Evolutionary conservation across 2,797 vertebrate species (phyloP).

Genomic region (Lithobates pipiens): DNA sequence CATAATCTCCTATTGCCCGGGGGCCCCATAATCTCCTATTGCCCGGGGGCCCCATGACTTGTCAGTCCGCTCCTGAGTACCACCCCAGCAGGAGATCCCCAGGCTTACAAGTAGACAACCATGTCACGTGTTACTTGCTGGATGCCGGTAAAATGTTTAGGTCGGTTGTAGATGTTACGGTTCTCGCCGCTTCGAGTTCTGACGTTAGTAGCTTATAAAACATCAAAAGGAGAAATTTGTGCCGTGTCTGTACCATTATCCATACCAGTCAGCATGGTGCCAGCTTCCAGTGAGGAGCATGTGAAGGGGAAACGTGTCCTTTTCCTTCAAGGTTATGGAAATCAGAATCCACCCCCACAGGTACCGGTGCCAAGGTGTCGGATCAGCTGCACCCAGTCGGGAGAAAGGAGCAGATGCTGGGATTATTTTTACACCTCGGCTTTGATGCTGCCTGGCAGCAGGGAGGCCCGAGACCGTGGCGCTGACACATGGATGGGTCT

Average conservation of each 20-base stretch:
- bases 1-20: no score
- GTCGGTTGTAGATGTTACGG: not conserved
- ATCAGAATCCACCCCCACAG: conserved; percentile 6
- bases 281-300: not conserved
- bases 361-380: conserved; percentile 35
- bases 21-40: no score
- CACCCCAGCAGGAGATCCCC: no score
- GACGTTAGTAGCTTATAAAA: not conserved
- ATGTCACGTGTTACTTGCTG: no score
- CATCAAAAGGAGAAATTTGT: not conserved
- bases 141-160: not conserved
- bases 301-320: not conserved
- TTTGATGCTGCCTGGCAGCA: conserved; percentile 39
- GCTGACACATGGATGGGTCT: conserved; percentile 42
- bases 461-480: not conserved
- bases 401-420: conserved; percentile 41
- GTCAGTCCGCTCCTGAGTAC: no score
- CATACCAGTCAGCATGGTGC: not conserved
- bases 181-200: not conserved
- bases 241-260: not conserved
- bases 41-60: no score
- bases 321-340: conserved; percentile 18
- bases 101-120: no score
- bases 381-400: conserved; percentile 25
- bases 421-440: conserved; percentile 48